Evolutionary conservation across 2,888 invertebrate species (phyloP), one percentile per base, ranked within the genome.

Genomic region (Copidosoma aretas): DNA sequence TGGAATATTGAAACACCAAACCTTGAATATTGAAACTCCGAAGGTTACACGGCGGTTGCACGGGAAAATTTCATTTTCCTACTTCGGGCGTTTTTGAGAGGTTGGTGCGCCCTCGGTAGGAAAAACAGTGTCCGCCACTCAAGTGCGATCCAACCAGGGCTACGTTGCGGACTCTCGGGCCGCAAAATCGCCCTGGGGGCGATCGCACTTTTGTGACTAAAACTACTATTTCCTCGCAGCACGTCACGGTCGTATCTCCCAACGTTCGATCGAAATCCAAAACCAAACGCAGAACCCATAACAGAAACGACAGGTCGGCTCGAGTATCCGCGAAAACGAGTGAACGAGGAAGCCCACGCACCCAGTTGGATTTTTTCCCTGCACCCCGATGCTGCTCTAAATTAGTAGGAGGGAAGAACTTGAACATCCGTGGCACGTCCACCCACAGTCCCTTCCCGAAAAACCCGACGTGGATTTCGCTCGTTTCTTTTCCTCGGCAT

Each of bases 401-500:
- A 72, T 72, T 67, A 72, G 64, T 62, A 60, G 53, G 58, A 22
- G 58, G 58, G 43, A 14, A 32, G 15, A 62, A 68, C 65, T 70
- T 67, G 62, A 56, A 61, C 70, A 72, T 69, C 72, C 70, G 61
- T 63, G 39, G 70, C 71, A 64, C 67, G 68, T 72, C 60, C 67
- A 54, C 52, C 41, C 19, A 25, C 25, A 32, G 32, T 32, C 32
- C 32, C 32, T 32, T 24, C 17, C 21, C 32, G 25, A 21, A 58
- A 52, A 71, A 64, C 67, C 70, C 58, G 64, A 68, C 62, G 57
- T 54, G 72, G 72, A 76, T 76, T 77, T 58, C 32, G 15, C 46
- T 68, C 71, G 52, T 61, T 32, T 77, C 74, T 75, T 71, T 74
- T 73, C 70, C 64, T 59, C 70, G 60, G 71, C 70, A 64, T 64